Percentiles rank a stretch among this genome's conserved stretches.
Evolutionary conservation across 2,888 invertebrate genomes (phyloP).

Genomic region (Dysmachus trigonus): DNA sequence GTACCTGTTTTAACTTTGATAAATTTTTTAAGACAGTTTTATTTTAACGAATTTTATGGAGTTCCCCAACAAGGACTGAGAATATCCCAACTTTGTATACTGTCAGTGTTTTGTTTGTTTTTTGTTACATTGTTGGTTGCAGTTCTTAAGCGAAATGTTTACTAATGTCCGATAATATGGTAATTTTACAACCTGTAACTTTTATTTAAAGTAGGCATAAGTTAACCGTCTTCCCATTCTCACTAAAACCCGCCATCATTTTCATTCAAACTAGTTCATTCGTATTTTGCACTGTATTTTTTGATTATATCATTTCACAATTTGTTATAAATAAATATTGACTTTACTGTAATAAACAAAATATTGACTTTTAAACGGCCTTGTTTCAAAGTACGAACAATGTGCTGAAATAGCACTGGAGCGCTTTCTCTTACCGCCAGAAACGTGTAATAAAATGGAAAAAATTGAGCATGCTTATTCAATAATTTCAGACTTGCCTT

Average conservation of each 20-base stretch:
- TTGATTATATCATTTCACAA: not conserved
- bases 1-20: not conserved
- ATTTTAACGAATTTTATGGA: not conserved
- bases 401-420: not conserved
- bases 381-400: not conserved
- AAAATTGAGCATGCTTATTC: not conserved
- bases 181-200: not conserved
- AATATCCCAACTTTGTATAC: not conserved
- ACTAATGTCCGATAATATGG: not conserved
- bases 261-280: not conserved
- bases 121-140: slow-evolving; percentile 18
- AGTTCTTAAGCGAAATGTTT: not conserved
- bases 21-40: not conserved
- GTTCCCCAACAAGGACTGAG: not conserved
- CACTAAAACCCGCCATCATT: not conserved
- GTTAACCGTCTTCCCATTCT: not conserved
- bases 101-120: slow-evolving; percentile 1
- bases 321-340: not conserved
- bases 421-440: not conserved
- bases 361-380: not conserved
- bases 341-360: not conserved
- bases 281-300: not conserved
- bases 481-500: not conserved
- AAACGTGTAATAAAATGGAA: not conserved
- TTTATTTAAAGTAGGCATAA: not conserved